A percentile compares a stretch with the other conserved stretches of the same genome.
phyloP scores from a whole-genome alignment of 2,888 invertebrate species.

The Drosophila kanekoi region DNA sequence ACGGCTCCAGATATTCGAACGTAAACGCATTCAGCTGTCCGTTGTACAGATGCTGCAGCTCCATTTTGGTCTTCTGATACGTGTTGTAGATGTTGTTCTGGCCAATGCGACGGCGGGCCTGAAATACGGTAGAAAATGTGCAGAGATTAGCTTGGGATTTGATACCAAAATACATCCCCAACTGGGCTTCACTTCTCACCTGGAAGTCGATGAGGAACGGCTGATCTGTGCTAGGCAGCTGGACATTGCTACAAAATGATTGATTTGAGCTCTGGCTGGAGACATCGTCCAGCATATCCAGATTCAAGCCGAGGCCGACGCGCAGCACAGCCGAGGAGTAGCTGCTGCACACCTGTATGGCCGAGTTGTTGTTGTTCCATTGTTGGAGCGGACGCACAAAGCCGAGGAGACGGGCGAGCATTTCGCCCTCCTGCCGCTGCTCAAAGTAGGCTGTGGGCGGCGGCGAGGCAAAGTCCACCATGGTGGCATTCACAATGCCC shows the following conservation, averaged over 20 bases:
- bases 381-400: conserved; percentile 92
- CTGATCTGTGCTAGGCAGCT: conserved; percentile 88
- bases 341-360: conserved; percentile 91
- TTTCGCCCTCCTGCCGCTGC: conserved; percentile 89
- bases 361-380: conserved; percentile 90
- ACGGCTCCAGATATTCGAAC: conserved; percentile 95
- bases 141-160: background rate
- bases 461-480: conserved; percentile 91
- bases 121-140: conserved; percentile 46
- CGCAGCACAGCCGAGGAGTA: conserved; percentile 90
- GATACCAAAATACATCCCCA: background rate
- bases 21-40: conserved; percentile 94
- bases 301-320: conserved; percentile 85
- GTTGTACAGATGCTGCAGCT: conserved; percentile 90
- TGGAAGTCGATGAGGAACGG: conserved; percentile 90
- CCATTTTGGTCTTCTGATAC: conserved; percentile 92
- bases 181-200: conserved; percentile 83
- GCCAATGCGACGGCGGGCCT: conserved; percentile 87
- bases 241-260: conserved; percentile 89
- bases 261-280: conserved; percentile 89
- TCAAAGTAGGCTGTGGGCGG: conserved; percentile 89
- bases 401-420: conserved; percentile 91
- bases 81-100: conserved; percentile 87
- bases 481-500: conserved; percentile 93
- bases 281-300: conserved; percentile 85